phyloP scores from a whole-genome alignment of 2,888 invertebrate species.

The Gerosis bhagava region DNA sequence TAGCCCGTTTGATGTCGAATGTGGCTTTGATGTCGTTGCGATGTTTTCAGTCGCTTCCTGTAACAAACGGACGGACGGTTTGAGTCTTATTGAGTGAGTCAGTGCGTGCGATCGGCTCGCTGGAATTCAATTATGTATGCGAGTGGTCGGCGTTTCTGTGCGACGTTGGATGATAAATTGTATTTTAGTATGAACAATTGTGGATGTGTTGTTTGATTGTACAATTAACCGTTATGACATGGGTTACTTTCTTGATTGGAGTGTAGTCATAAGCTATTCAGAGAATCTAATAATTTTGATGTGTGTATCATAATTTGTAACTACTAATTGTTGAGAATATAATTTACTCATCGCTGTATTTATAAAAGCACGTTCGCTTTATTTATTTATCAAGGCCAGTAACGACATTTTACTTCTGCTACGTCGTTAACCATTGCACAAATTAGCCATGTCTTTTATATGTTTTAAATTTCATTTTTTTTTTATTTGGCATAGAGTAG shows the following conservation, averaged over 20 bases:
- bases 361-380: no score
- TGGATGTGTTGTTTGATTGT: constrained; percentile 14
- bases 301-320: no score
- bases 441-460: no score
- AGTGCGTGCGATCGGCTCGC: constrained; percentile 19
- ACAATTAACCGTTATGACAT: constrained; percentile 20
- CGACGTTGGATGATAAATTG: constrained; percentile 20
- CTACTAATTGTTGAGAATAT: no score
- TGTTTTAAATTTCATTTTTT: no score
- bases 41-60: constrained; percentile 62
- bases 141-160: constrained; percentile 14
- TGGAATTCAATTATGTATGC: constrained; percentile 24
- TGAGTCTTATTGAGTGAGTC: constrained; percentile 55
- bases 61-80: constrained; percentile 59
- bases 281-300: no score
- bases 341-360: no score
- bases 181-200: constrained; percentile 16
- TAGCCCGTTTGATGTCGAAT: constrained; percentile 59
- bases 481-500: no score
- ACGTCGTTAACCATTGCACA: no score
- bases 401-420: no score
- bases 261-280: constrained; percentile 22
- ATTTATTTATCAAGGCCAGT: no score
- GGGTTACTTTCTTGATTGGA: constrained; percentile 18
- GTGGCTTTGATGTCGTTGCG: constrained; percentile 59